phyloP scores from a whole-genome alignment of 2,888 invertebrate genomes.

The Tyria jacobaeae region DNA sequence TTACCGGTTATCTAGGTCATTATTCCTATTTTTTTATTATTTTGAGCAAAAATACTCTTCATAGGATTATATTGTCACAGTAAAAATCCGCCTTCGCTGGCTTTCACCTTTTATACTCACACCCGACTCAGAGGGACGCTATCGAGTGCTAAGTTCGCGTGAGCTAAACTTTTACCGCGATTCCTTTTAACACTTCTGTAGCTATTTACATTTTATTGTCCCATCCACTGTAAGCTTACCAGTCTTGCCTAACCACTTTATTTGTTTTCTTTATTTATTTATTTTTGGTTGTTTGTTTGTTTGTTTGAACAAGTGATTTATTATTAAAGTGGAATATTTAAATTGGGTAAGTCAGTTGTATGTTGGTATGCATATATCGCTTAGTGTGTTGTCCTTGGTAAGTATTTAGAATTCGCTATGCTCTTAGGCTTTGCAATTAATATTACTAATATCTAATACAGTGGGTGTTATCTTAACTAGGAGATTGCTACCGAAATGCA shows the following conservation, averaged over 20 bases:
- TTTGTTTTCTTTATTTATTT: slow-evolving; percentile 66
- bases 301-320: slow-evolving; percentile 55
- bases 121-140: slow-evolving; percentile 55
- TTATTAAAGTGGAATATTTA: slow-evolving; percentile 31
- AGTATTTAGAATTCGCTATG: too few species aligned
- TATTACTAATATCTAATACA: too few species aligned
- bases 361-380: too few species aligned
- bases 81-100: slow-evolving; percentile 13
- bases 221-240: slow-evolving; percentile 60
- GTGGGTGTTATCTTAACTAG: too few species aligned
- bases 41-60: too few species aligned
- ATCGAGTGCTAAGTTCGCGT: slow-evolving; percentile 75
- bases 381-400: too few species aligned
- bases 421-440: too few species aligned
- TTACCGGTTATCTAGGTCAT: too few species aligned
- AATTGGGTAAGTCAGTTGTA: too few species aligned
- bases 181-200: slow-evolving; percentile 78
- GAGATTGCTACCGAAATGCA: too few species aligned
- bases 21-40: too few species aligned
- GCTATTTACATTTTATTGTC: slow-evolving; percentile 80
- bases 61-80: too few species aligned
- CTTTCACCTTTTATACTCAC: slow-evolving; percentile 29
- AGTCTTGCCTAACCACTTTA: slow-evolving; percentile 67
- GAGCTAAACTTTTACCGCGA: slow-evolving; percentile 73
- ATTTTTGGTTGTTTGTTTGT: slow-evolving; percentile 26